phyloP scores from a whole-genome alignment of 2,113 vertebrate genomes.

The rabbit (Oryctolagus cuniculus) region mOryCun1.1 NC_091453.1:75346001-75346500 shows the following conservation, averaged over 20 bases:
- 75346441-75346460: not conserved
- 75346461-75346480: not conserved
- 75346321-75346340: not conserved
- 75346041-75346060: conserved; percentile 29
- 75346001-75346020: conserved; percentile 4
- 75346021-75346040: not conserved
- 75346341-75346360: conserved; percentile 6
- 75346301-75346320: not conserved
- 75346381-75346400: not conserved
- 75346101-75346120: not conserved
- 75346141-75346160: not conserved
- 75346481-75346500: not conserved
- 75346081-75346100: not conserved
- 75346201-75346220: not conserved
- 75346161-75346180: not conserved
- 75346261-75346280: conserved; percentile 46
- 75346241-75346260: not conserved
- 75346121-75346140: not conserved
- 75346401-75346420: not conserved
- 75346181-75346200: not conserved
- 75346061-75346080: not conserved
- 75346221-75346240: conserved; percentile 12
- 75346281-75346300: not conserved
- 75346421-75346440: not conserved
- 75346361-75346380: not conserved